phyloP scores from a whole-genome alignment of 2,113 vertebrate species.

The Willisornis vidua region DNA sequence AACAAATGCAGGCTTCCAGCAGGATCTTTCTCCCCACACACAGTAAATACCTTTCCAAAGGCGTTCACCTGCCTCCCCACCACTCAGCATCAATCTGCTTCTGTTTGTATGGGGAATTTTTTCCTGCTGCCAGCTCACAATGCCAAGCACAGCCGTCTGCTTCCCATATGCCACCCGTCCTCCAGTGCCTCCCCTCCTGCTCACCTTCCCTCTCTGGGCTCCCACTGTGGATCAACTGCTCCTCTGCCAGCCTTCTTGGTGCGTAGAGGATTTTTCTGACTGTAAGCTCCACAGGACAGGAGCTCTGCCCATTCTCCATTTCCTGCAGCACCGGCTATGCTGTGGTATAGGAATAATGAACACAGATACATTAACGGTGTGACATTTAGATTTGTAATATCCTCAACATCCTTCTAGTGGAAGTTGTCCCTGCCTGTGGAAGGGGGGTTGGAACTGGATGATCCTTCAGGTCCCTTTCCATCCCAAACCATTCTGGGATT shows the following conservation, averaged over 20 bases:
- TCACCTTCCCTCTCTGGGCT: constrained; percentile 31
- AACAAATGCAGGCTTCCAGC: not conserved
- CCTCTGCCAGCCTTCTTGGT: not conserved
- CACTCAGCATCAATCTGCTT: not conserved
- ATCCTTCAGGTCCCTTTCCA: not conserved
- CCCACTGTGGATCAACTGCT: not conserved
- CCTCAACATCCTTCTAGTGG: not conserved
- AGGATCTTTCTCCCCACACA: not conserved
- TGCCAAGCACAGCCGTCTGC: constrained; percentile 21
- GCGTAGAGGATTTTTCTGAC: not conserved
- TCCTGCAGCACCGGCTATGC: not conserved
- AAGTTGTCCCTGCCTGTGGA: not conserved
- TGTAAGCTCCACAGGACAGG: not conserved
- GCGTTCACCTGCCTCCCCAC: not conserved
- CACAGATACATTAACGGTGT: not conserved
- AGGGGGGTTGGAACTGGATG: not conserved
- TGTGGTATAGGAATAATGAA: constrained; percentile 11
- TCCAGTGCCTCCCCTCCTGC: constrained; percentile 14
- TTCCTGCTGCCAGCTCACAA: not conserved
- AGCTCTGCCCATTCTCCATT: not conserved
- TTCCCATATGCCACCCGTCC: constrained; percentile 49
- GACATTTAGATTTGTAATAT: not conserved
- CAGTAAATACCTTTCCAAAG: not conserved
- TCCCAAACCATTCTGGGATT: not conserved
- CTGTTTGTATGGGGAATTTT: not conserved